Evolutionary conservation across 2,113 vertebrate genomes (phyloP), one percentile per base, ranked within the genome.

Genomic region (Campylomormyrus tamandua): DNA sequence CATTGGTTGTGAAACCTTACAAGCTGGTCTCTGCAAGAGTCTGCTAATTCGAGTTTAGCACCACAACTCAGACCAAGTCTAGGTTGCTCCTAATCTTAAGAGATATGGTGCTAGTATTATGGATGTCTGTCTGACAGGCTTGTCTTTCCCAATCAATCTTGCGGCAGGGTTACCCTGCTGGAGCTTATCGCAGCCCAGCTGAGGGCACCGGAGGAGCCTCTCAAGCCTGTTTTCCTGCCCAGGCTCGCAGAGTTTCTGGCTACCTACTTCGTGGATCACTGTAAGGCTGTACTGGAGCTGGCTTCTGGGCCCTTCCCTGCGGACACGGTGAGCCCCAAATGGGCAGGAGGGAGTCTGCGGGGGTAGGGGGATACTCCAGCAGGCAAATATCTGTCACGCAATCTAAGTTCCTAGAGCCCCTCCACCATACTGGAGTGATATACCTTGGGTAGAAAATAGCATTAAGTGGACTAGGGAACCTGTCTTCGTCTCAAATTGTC

Each of bases 121-220:
- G 53, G 52, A 88, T 10, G 17, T 66, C 35, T 42, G 9, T 42
- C 53, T 48, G 42, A 84, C 19, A 42, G 13, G 45, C 24, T 13
- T 52, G 27, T 87, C 49, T 87, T 87, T 87, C 24, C 49, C 27
- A 13, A 35, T 56, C 35, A 6, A 21, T 45, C 49, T 21, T 11
- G 27, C 31, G 2, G 1, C 93, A 99, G 98, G 93, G 92, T 98
- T 3, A 95, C 95, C 0, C 89, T 99, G 2, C 92, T 99, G 85
- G 97, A 99, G 86, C 91, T 99, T 15, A 93, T 98, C n/a, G 93
- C 96, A 50, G 94, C 94, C 1, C 96, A 96, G 91, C n/a, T 97
- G 7, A 93, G 90, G 85, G 96, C 97, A 77, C 87, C 39, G 42
- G 90, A 89, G 74, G 96, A 93, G 52, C 92, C 92, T 0, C 92